These are phyloP conservation scores for Psephotus haematonotus DNA, from an alignment of 2,113 vertebrate genomes.

Conservation along the genomic window DNA sequence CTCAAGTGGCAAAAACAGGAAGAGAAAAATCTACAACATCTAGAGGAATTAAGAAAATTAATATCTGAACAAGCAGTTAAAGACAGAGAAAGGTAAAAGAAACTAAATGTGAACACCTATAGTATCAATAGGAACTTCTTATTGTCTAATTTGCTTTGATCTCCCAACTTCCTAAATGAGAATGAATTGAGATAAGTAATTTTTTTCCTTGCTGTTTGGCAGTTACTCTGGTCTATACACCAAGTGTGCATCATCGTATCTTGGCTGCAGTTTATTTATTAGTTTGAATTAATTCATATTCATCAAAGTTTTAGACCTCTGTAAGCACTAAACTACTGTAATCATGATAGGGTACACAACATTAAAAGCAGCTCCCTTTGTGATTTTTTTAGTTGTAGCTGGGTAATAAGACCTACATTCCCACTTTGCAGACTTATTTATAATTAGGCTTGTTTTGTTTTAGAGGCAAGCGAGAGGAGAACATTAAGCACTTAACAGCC, in stretches of 20 bases:
- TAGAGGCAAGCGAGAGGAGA: not conserved
- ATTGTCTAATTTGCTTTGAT: not conserved
- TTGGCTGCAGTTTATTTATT: not conserved
- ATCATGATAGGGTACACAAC: not conserved
- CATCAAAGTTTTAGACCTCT: not conserved
- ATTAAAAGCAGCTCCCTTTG: not conserved
- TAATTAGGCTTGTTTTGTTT: not conserved
- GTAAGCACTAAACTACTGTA: not conserved
- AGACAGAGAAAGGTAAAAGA: slow-evolving; percentile 86
- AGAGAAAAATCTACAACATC: slow-evolving; percentile 75
- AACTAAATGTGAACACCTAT: not conserved
- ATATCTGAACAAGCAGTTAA: slow-evolving; percentile 85
- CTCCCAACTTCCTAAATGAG: not conserved
- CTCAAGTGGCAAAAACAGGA: slow-evolving; percentile 80
- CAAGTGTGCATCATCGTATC: not conserved
- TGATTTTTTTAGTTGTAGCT: not conserved
- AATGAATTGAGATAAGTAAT: not conserved
- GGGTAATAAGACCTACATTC: not conserved
- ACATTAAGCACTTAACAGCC: not conserved
- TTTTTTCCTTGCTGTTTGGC: not conserved
- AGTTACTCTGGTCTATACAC: not conserved
- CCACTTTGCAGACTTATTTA: not conserved
- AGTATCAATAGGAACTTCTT: not conserved
- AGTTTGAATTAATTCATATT: not conserved
- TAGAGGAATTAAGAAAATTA: slow-evolving; percentile 81